phyloP scores from a whole-genome alignment of 2,888 invertebrate genomes.

The Agapetus fuscipes region DNA sequence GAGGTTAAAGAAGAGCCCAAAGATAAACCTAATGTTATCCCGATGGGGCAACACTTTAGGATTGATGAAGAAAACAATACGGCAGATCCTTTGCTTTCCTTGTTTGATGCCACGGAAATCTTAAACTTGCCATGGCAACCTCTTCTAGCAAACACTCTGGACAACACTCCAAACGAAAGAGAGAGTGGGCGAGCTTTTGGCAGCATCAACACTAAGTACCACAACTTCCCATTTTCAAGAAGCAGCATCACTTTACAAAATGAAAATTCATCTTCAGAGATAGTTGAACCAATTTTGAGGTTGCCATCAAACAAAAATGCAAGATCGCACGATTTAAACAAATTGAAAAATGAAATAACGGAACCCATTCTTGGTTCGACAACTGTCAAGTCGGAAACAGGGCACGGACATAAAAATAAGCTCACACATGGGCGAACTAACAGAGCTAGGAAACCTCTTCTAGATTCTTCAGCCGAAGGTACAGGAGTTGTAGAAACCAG shows the following conservation, averaged over 20 bases:
- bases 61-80: constrained; percentile 27
- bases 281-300: constrained; percentile 64
- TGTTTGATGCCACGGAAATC: constrained; percentile 39
- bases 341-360: constrained; percentile 46
- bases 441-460: constrained; percentile 14
- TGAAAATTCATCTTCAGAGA: constrained; percentile 41
- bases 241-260: constrained; percentile 19
- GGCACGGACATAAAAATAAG: constrained; percentile 1
- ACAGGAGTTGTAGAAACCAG: constrained; percentile 3
- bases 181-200: constrained; percentile 55
- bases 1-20: constrained; percentile 27
- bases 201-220: constrained; percentile 37
- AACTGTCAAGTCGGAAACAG: constrained; percentile 26
- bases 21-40: constrained; percentile 32
- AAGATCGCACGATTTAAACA: constrained; percentile 36
- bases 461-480: constrained; percentile 5
- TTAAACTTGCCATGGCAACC: constrained; percentile 42
- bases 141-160: constrained; percentile 38
- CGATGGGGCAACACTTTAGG: constrained; percentile 32
- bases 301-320: constrained; percentile 49
- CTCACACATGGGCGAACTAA: constrained; percentile 12
- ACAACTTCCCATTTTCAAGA: constrained; percentile 17
- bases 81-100: constrained; percentile 28
- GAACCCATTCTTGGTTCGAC: constrained; percentile 53
- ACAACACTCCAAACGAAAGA: constrained; percentile 29